Evolutionary conservation across 2,113 vertebrate genomes (phyloP).

Genomic region (Geothlypis trichas): DNA sequence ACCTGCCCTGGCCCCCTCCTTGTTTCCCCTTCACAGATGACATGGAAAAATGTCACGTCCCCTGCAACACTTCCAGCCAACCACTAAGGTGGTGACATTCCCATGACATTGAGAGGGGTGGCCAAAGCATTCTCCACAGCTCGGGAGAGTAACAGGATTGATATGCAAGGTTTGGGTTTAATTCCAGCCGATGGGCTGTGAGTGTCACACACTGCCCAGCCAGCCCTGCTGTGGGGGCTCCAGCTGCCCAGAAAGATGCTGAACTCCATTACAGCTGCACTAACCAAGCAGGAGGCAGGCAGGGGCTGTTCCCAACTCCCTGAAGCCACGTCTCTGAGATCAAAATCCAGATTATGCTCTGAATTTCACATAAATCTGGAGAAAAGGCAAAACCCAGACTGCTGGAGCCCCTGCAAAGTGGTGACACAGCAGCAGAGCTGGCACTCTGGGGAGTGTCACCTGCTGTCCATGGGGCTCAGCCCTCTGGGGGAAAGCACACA

Average conservation of each 20-base stretch:
- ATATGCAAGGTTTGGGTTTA: constrained; percentile 35
- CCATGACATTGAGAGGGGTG: constrained; percentile 26
- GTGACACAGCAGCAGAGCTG: accelerated
- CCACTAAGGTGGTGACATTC: constrained; percentile 11
- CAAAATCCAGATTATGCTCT: neutral
- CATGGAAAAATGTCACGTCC: neutral
- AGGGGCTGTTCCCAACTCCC: neutral
- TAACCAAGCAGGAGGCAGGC: neutral
- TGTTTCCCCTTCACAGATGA: accelerated
- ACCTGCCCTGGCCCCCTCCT: neutral
- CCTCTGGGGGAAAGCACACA: neutral
- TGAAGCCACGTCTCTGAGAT: neutral
- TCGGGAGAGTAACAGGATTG: constrained; percentile 37
- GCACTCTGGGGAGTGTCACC: accelerated
- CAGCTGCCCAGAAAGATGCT: neutral
- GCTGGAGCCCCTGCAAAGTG: neutral
- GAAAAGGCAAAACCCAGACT: neutral
- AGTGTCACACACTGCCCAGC: neutral
- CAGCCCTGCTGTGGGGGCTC: accelerated
- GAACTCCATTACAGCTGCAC: neutral
- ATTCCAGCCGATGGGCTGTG: neutral
- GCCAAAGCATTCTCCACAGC: constrained; percentile 40
- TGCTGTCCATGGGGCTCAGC: neutral
- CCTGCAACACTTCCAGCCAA: neutral
- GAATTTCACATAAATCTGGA: neutral